Conservation (phyloP, 2,113 vertebrate genomes). For the Cepphus grylle region DNA sequence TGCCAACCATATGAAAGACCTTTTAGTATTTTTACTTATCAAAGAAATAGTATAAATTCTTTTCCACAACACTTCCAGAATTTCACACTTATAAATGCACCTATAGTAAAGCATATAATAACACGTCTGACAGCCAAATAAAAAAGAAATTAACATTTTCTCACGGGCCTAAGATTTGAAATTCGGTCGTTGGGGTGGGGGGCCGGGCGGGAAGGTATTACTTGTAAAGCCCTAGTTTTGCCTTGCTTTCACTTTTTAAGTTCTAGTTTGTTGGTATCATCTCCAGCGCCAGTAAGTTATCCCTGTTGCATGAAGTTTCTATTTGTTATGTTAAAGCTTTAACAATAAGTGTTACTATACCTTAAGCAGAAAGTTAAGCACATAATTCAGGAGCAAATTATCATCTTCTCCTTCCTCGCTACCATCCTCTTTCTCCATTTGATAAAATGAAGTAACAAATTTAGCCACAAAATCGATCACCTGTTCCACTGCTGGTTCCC, state of each 20-base stretch:
- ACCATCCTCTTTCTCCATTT: constrained; percentile 53
- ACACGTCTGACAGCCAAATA: background rate
- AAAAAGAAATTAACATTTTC: background rate
- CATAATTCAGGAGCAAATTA: constrained; percentile 82
- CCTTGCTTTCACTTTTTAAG: background rate
- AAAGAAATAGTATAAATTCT: background rate
- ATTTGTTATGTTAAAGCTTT: background rate
- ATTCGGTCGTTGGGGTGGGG: background rate
- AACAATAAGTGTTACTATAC: constrained; percentile 66
- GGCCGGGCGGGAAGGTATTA: background rate
- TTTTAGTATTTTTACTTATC: background rate
- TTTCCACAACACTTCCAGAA: background rate
- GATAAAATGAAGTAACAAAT: constrained; percentile 87
- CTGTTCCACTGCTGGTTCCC: constrained; percentile 87
- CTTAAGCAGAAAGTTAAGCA: constrained; percentile 91
- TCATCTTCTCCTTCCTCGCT: constrained; percentile 69
- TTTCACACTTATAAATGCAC: background rate
- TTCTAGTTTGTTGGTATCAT: background rate
- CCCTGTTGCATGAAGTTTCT: background rate
- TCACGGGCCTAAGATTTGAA: background rate
- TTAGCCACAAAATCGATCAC: constrained; percentile 87
- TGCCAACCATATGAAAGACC: background rate
- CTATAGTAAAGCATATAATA: background rate
- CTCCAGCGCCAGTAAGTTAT: background rate
- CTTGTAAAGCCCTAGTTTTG: background rate